Evolutionary conservation across 2,888 invertebrate species (phyloP).

Genomic region (Gnatocerus cornutus): DNA sequence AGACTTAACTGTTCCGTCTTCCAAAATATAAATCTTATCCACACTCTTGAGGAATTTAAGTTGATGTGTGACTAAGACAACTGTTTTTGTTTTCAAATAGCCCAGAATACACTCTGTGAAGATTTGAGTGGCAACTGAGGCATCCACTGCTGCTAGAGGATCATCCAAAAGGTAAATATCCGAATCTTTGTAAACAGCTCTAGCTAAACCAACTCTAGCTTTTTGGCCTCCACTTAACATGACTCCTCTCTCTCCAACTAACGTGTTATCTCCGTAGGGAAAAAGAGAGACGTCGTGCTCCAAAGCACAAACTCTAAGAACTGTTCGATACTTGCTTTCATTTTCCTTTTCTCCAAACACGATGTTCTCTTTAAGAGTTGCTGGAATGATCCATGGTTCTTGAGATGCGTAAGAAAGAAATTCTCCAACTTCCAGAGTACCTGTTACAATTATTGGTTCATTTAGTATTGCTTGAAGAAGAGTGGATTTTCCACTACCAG

Average conservation of each 20-base stretch:
- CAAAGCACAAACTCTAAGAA: slow-evolving; percentile 9
- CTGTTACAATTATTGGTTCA: slow-evolving; percentile 79
- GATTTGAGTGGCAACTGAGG: neutral
- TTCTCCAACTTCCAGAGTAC: slow-evolving; percentile 78
- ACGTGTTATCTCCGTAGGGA: slow-evolving; percentile 15
- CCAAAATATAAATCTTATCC: neutral
- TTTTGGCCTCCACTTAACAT: slow-evolving; percentile 33
- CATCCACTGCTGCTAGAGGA: slow-evolving; percentile 28
- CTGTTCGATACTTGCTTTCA: neutral
- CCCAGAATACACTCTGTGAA: slow-evolving; percentile 4
- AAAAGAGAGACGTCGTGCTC: slow-evolving; percentile 14
- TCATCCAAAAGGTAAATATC: slow-evolving; percentile 29
- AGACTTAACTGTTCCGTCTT: neutral
- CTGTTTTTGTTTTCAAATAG: slow-evolving; percentile 10
- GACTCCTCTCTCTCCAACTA: slow-evolving; percentile 30
- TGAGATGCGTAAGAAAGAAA: slow-evolving; percentile 83
- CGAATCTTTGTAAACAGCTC: slow-evolving; percentile 21
- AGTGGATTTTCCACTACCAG: slow-evolving; percentile 82
- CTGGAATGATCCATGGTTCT: slow-evolving; percentile 85
- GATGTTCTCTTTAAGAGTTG: slow-evolving; percentile 81
- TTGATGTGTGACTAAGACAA: slow-evolving; percentile 17
- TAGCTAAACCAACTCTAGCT: slow-evolving; percentile 15
- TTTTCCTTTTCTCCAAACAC: slow-evolving; percentile 12
- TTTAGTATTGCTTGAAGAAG: slow-evolving; percentile 81
- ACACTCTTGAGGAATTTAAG: neutral